Percentiles rank a stretch among this genome's conserved stretches.
Conservation (phyloP, 2,888 invertebrate genomes). For the Formica aserva region DNA sequence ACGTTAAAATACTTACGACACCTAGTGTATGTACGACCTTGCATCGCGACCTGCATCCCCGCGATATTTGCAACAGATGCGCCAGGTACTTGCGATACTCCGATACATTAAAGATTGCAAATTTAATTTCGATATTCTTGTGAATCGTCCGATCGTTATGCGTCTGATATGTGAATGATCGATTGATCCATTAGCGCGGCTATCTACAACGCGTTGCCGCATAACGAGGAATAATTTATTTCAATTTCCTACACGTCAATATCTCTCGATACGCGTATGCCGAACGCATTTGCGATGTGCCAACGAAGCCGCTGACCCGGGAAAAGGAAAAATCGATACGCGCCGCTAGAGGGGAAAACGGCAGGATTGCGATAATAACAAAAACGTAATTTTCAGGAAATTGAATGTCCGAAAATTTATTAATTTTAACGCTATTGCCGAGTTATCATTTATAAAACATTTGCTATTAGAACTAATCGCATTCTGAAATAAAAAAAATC, state of each 20-base stretch:
- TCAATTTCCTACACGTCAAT: constrained; percentile 57
- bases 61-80: constrained; percentile 12
- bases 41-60: constrained; percentile 53
- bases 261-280: constrained; percentile 32
- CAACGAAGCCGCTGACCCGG: constrained; percentile 53
- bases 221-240: constrained; percentile 60
- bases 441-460: background rate
- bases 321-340: constrained; percentile 61
- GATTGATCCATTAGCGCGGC: constrained; percentile 41
- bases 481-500: background rate
- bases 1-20: background rate
- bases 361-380: constrained; percentile 45
- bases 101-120: constrained; percentile 28
- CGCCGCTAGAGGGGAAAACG: background rate
- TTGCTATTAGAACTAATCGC: background rate
- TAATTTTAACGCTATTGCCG: constrained; percentile 31
- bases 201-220: constrained; percentile 33
- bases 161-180: constrained; percentile 15
- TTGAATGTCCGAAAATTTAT: constrained; percentile 52
- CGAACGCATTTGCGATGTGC: constrained; percentile 39
- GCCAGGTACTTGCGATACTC: constrained; percentile 34
- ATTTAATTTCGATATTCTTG: constrained; percentile 5
- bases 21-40: background rate
- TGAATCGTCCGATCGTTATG: background rate
- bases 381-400: constrained; percentile 51